These are phyloP conservation scores for Diarsia mendica DNA, from an alignment of 2,888 invertebrate genomes.

Conservation along the genomic window DNA sequence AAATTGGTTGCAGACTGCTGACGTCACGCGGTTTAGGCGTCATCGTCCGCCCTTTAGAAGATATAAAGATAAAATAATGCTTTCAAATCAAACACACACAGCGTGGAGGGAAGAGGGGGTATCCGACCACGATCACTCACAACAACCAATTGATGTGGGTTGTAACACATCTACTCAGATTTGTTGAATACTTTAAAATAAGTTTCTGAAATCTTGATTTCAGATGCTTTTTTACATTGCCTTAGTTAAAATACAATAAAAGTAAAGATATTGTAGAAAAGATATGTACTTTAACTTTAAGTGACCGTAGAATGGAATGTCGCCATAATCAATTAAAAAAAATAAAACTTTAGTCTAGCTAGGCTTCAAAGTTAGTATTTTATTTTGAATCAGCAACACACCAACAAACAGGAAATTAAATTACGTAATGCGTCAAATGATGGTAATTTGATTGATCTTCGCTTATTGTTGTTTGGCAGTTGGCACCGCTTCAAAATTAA, in stretches of 20 bases:
- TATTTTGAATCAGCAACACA: too few species aligned
- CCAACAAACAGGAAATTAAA: too few species aligned
- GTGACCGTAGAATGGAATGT: not conserved
- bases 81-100: conserved; percentile 19
- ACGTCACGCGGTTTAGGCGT: not conserved
- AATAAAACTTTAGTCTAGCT: too few species aligned
- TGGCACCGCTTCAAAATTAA: too few species aligned
- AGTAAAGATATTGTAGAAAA: not conserved
- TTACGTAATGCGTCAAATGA: too few species aligned
- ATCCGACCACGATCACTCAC: not conserved
- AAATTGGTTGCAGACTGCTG: not conserved
- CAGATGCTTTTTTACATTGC: not conserved
- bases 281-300: not conserved
- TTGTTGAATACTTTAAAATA: not conserved
- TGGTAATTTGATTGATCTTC: too few species aligned
- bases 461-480: too few species aligned
- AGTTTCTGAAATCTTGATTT: not conserved
- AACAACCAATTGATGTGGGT: not conserved
- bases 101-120: not conserved
- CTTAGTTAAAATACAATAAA: not conserved
- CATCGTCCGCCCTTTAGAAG: not conserved
- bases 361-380: too few species aligned
- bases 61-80: conserved; percentile 15
- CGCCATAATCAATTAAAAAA: not conserved
- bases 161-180: not conserved